Evolutionary conservation across 2,888 invertebrate genomes (phyloP), one percentile per base, ranked within the genome.

Genomic region (Drosophila koepferae): DNA sequence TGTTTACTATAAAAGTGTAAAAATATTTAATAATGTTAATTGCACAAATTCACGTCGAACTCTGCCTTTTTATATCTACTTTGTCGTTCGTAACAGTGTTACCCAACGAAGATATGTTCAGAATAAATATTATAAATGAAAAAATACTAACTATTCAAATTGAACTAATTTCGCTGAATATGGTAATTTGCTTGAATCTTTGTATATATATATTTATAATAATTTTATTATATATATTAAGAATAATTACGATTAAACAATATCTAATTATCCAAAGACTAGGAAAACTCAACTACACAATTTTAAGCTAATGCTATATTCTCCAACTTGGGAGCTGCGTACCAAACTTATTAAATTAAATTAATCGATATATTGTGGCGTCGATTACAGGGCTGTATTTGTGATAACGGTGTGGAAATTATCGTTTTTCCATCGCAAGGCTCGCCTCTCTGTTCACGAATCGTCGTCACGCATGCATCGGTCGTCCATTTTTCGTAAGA

Each of bases 401-500:
- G 43, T 58, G 43, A 49, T 41, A 59, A 49, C 40, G 20, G 58
- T 34, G 48, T 59, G 55, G 49, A 63, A 75, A 66, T 55, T 16
- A 43, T 74, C 74, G 61, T 41, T 59, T 10, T 40, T 2, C 28
- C 71, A 72, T 69, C 70, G 69, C 61, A 62, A 61, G 53, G 48
- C 41, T 69, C 58, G 70, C 56, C 53, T 74, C 77, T 74, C 77
- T 77, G 72, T 77, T 71, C 74, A 75, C 74, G 74, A 77, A 70
- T 77, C 74, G 64, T 74, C 75, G 80, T 87, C 87, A 82, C 80
- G 80, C 82, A 71, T 74, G 82, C 82, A 79, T 81, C 72, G 82
- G 89, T 83, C 83, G 90, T 90, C 82, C 84, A 85, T 85, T 85
- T 84, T 85, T 77, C 86, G 73, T 80, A 76, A 74, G 73, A 90